phyloP scores from a whole-genome alignment of 1,140 invertebrate genomes.

The Apocrypta bakeri region DNA sequence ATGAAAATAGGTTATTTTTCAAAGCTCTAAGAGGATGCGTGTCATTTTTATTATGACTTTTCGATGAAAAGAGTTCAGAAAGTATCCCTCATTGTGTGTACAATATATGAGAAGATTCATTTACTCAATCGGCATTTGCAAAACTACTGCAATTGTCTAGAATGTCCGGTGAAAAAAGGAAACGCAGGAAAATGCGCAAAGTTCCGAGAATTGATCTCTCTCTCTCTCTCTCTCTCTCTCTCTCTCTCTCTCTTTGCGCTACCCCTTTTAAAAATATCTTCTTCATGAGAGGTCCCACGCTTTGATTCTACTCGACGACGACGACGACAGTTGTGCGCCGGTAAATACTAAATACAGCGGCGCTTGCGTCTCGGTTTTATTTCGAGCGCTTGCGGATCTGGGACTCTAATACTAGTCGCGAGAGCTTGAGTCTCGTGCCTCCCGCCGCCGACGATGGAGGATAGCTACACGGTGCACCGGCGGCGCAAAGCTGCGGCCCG shows the following conservation, averaged over 20 bases:
- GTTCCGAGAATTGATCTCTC: background rate
- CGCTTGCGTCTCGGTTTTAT: slow-evolving; percentile 22
- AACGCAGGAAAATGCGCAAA: too few species aligned
- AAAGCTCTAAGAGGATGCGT: too few species aligned
- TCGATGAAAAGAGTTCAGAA: too few species aligned
- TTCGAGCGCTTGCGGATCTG: slow-evolving; percentile 43
- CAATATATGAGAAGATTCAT: too few species aligned
- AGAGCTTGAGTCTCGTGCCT: slow-evolving; percentile 9
- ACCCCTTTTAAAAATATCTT: background rate
- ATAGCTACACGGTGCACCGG: slow-evolving; percentile 71
- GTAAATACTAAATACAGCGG: slow-evolving; percentile 5
- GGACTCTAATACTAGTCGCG: background rate
- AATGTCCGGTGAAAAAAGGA: too few species aligned
- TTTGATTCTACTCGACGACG: background rate
- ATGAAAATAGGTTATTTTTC: too few species aligned
- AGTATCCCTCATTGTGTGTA: too few species aligned
- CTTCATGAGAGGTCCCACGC: background rate
- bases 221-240: too few species aligned
- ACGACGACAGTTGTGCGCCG: slow-evolving; percentile 7
- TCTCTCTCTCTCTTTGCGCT: background rate
- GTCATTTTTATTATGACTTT: too few species aligned
- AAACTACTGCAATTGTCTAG: too few species aligned
- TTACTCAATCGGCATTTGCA: too few species aligned
- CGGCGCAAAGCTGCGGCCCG: slow-evolving; percentile 67
- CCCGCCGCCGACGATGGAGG: slow-evolving; percentile 64